Conservation (phyloP, 2,113 vertebrate genomes). For the Seriola quinqueradiata region DNA sequence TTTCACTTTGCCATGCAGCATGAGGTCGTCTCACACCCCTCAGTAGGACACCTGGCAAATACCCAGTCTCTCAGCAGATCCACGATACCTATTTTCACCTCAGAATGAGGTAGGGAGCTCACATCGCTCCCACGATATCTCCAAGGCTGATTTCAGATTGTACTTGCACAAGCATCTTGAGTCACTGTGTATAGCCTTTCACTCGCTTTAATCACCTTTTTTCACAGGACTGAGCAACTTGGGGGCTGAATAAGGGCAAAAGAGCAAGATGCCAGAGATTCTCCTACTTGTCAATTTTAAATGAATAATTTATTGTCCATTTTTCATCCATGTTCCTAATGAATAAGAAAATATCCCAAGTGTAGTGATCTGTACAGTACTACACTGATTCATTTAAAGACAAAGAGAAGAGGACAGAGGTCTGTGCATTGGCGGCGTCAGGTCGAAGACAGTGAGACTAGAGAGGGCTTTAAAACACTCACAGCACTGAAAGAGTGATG, state of each 20-base stretch:
- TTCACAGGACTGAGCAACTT: slow-evolving; percentile 27
- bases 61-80: slow-evolving; percentile 50
- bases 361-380: slow-evolving; percentile 57
- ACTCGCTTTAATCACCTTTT: slow-evolving; percentile 41
- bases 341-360: slow-evolving; percentile 66
- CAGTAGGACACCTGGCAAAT: slow-evolving; percentile 65
- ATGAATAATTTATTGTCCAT: slow-evolving; percentile 71
- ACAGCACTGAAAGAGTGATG: background rate
- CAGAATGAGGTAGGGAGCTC: slow-evolving; percentile 54
- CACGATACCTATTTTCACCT: slow-evolving; percentile 73
- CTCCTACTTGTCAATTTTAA: slow-evolving; percentile 26
- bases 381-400: slow-evolving; percentile 49
- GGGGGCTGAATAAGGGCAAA: slow-evolving; percentile 7
- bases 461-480: background rate
- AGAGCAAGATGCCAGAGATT: slow-evolving; percentile 31
- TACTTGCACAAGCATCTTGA: slow-evolving; percentile 27
- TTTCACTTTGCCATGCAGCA: slow-evolving; percentile 33
- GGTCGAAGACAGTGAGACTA: background rate
- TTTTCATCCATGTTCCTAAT: slow-evolving; percentile 67
- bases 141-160: slow-evolving; percentile 26
- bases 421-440: slow-evolving; percentile 33
- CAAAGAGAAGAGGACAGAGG: slow-evolving; percentile 24
- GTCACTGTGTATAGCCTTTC: slow-evolving; percentile 18
- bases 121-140: slow-evolving; percentile 20
- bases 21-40: slow-evolving; percentile 49